Evolutionary conservation across 2,888 invertebrate genomes (phyloP), one percentile per base, ranked within the genome.

Genomic region (Chrysomela aeneicollis): DNA sequence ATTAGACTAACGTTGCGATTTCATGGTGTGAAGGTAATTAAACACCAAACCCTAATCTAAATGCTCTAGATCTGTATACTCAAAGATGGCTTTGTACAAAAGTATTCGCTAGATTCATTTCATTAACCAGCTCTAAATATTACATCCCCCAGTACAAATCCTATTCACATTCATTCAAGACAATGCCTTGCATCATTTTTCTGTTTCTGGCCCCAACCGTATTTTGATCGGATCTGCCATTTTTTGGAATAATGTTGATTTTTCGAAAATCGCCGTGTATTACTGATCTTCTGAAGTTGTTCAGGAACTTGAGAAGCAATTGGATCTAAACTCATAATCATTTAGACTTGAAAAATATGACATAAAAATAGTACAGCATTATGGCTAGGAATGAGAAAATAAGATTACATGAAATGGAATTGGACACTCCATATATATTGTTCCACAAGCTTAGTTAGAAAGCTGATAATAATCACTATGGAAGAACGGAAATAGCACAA

Each of bases 1-100:
- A 59, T 61, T 51, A 64, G 63, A 71, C 66, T 68, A 73, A 71
- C 61, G 61, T 72, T 65, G 67, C 67, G 59, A 72, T 68, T 68
- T 68, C 54, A 65, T 67, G 70, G 72, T 75, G 75, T 73, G 71
- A 75, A 74, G 73, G 72, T 74, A 73, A 70, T 74, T 73, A 76
- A 74, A 74, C 76, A 76, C 75, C 77, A 70, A 73, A 71, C 69
- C 68, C 66, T 68, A 73, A 59, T 60, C 60, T 69, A 72, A 66
- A 71, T 63, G 68, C 63, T 65, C 73, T 73, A 73, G 63, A 59
- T 71, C 76, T 75, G 77, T 77, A 77, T 76, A 77, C 77, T 76
- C 75, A 75, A 74, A 69, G 70, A 72, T 75, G 73, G 74, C 73
- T 76, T 74, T 76, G 75, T 76, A 77, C 76, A 77, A 75, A 74